phyloP scores from a whole-genome alignment of 53 echinoderm and acorn worm species.

The Temnopleurus reevesii region DNA sequence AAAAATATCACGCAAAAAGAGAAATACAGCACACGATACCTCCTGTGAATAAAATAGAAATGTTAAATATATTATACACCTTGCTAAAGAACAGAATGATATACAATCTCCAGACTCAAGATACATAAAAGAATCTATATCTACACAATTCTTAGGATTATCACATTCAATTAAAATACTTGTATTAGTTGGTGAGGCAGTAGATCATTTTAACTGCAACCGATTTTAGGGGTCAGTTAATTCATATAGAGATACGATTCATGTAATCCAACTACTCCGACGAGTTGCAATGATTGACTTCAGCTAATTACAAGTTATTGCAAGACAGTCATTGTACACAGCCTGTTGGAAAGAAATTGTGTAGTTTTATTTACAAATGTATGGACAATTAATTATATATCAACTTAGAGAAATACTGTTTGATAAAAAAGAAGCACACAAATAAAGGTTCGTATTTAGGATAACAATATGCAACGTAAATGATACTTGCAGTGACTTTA shows the following conservation, averaged over 20 bases:
- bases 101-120: neutral
- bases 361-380: neutral
- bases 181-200: neutral
- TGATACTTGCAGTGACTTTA: no score
- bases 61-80: slow-evolving; percentile 34
- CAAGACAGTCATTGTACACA: neutral
- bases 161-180: neutral
- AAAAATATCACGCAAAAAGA: no score
- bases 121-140: neutral
- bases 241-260: no score
- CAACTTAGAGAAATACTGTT: no score
- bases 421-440: no score
- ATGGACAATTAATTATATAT: neutral
- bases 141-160: neutral
- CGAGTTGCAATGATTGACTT: neutral
- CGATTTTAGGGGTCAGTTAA: no score
- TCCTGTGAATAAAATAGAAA: slow-evolving; percentile 42
- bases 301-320: neutral
- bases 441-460: no score
- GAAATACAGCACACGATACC: no score
- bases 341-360: neutral
- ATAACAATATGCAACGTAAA: no score
- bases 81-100: neutral
- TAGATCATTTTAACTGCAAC: no score
- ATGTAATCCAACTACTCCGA: neutral